Evolutionary conservation across 1,140 invertebrate genomes (phyloP).

Genomic region (Sitodiplosis mosellana): DNA sequence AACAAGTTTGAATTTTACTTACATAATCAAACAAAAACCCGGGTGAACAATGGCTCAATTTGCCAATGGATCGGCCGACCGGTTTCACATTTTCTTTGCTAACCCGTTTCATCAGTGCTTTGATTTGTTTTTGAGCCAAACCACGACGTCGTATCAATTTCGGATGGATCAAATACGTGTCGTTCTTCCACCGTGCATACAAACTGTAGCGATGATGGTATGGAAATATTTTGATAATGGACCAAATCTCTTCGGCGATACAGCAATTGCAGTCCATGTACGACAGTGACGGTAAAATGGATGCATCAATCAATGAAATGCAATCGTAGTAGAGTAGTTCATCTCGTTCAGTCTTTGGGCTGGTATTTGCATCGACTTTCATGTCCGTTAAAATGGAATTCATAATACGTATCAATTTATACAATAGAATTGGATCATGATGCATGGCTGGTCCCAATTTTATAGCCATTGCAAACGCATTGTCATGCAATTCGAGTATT

Average conservation of each 20-base stretch:
- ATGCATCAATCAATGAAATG: conserved; percentile 67
- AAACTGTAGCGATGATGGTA: conserved; percentile 84
- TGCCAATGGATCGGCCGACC: conserved; percentile 86
- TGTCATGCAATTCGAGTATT: conserved; percentile 54
- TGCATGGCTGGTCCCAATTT: conserved; percentile 76
- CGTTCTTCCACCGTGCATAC: conserved; percentile 89
- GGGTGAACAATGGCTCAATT: conserved; percentile 90
- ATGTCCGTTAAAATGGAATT: conserved; percentile 17
- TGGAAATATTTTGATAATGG: conserved; percentile 74
- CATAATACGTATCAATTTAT: conserved; percentile 57
- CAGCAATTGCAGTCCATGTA: conserved; percentile 89
- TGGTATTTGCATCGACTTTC: conserved; percentile 19
- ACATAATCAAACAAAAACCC: conserved; percentile 93
- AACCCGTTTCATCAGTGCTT: conserved; percentile 93
- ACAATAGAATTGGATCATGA: conserved; percentile 72
- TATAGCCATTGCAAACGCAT: conserved; percentile 71
- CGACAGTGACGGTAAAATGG: conserved; percentile 74
- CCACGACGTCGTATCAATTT: conserved; percentile 63
- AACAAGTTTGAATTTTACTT: conserved; percentile 29
- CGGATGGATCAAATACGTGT: conserved; percentile 64
- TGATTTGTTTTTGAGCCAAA: conserved; percentile 77
- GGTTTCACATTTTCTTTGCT: conserved; percentile 98
- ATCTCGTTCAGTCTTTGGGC: conserved; percentile 13
- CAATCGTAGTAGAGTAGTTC: conserved; percentile 39
- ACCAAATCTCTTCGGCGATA: conserved; percentile 91